Evolutionary conservation across 2,113 vertebrate genomes (phyloP).

Genomic region (Anthoscopus minutus): DNA sequence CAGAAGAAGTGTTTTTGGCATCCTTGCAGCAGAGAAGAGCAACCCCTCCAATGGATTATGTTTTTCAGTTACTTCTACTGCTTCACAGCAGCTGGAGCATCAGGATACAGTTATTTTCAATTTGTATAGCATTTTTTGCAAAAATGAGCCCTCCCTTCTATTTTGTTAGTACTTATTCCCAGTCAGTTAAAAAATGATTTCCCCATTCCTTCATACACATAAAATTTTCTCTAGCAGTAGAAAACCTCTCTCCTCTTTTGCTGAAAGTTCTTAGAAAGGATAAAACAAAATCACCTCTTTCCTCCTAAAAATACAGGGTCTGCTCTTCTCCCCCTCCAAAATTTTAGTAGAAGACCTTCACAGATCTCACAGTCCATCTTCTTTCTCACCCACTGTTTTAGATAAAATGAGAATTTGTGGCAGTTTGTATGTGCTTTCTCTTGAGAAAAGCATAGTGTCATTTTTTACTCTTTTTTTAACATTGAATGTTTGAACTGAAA

Average conservation of each 20-base stretch:
- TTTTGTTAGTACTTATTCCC: background rate
- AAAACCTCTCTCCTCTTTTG: background rate
- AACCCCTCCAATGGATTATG: background rate
- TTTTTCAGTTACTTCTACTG: background rate
- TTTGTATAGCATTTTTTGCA: background rate
- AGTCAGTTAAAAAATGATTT: background rate
- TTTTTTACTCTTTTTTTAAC: background rate
- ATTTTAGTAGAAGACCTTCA: background rate
- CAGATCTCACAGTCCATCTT: background rate
- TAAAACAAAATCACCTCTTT: background rate
- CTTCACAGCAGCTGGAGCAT: background rate
- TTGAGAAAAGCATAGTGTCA: background rate
- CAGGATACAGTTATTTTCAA: background rate
- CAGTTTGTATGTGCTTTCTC: background rate
- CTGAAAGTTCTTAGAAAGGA: background rate
- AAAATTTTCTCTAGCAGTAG: background rate
- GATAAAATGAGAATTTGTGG: background rate
- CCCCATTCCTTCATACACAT: background rate
- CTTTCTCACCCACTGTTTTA: background rate
- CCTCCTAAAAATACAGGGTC: background rate
- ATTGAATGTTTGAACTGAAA: background rate
- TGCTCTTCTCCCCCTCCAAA: background rate
- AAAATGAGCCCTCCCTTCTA: background rate
- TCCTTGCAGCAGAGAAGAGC: background rate
- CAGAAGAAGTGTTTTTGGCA: background rate